Evolutionary conservation across 1,140 invertebrate species (phyloP).

Genomic region (Leptopilina clavipes): DNA sequence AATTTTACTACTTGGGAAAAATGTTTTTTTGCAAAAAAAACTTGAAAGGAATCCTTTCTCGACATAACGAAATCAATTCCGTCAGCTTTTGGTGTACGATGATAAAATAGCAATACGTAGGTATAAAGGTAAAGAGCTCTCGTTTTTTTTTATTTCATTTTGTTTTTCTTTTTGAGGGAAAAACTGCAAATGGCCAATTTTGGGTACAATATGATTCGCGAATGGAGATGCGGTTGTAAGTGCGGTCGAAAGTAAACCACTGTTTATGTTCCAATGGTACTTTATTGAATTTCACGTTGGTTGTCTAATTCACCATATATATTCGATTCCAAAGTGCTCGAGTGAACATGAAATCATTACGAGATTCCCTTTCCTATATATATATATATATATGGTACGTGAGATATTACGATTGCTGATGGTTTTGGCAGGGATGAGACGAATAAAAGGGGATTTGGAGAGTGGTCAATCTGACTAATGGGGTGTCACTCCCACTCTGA

Average conservation of each 20-base stretch:
- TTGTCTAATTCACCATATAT: conserved; percentile 55
- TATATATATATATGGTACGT: not conserved
- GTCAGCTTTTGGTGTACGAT: too few species aligned
- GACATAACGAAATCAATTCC: too few species aligned
- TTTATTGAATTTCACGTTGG: conserved; percentile 54
- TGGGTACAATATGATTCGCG: not conserved
- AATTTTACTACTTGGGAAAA: too few species aligned
- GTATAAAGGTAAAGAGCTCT: too few species aligned
- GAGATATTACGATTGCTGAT: conserved; percentile 56
- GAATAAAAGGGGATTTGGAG: conserved; percentile 5
- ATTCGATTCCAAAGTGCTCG: conserved; percentile 59
- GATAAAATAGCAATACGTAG: too few species aligned
- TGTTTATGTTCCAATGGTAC: conserved; percentile 56
- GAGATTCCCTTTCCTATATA: not conserved
- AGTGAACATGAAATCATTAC: conserved; percentile 37
- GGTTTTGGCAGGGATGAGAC: conserved; percentile 46
- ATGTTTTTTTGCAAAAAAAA: too few species aligned
- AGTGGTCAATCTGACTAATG: conserved; percentile 30
- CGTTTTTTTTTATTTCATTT: too few species aligned
- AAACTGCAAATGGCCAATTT: not conserved
- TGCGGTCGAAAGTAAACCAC: conserved; percentile 36
- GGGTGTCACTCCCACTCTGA: conserved; percentile 20
- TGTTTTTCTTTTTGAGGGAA: not conserved
- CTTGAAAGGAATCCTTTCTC: too few species aligned
- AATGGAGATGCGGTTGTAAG: conserved; percentile 22